phyloP scores from a whole-genome alignment of 64 coral and sea anemone species.

The Stichodactyla mertensii region DNA sequence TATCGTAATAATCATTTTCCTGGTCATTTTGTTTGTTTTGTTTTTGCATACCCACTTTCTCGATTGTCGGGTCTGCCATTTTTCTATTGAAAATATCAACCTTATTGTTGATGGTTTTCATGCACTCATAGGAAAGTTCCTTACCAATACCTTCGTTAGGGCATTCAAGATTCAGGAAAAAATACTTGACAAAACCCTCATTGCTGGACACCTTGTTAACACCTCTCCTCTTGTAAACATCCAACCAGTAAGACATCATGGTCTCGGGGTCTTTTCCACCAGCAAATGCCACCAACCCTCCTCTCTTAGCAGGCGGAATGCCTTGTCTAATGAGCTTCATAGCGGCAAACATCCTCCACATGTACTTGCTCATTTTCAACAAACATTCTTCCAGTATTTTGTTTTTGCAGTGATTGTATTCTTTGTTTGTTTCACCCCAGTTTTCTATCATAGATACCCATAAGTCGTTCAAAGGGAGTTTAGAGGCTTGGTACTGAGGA shows the following conservation, averaged over 20 bases:
- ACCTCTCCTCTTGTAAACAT: not conserved
- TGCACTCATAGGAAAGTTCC: not conserved
- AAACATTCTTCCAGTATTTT: slow-evolving; percentile 26
- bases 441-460: slow-evolving; percentile 83
- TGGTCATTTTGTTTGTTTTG: not conserved
- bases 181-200: not conserved
- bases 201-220: slow-evolving; percentile 4
- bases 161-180: not conserved
- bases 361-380: slow-evolving; percentile 71
- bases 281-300: not conserved
- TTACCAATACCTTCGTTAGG: not conserved
- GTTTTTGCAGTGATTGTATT: slow-evolving; percentile 26
- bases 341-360: slow-evolving; percentile 58
- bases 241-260: not conserved
- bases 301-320: not conserved
- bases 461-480: slow-evolving; percentile 39
- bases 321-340: not conserved
- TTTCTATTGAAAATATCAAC: not conserved
- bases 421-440: slow-evolving; percentile 64
- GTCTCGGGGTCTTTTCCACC: not conserved
- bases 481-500: not conserved
- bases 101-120: not conserved
- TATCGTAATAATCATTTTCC: not conserved
- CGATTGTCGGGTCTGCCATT: not conserved
- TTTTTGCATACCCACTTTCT: not conserved